Evolutionary conservation across 2,797 vertebrate genomes (phyloP).

Genomic region (Ptychobarbus kaznakovi): DNA sequence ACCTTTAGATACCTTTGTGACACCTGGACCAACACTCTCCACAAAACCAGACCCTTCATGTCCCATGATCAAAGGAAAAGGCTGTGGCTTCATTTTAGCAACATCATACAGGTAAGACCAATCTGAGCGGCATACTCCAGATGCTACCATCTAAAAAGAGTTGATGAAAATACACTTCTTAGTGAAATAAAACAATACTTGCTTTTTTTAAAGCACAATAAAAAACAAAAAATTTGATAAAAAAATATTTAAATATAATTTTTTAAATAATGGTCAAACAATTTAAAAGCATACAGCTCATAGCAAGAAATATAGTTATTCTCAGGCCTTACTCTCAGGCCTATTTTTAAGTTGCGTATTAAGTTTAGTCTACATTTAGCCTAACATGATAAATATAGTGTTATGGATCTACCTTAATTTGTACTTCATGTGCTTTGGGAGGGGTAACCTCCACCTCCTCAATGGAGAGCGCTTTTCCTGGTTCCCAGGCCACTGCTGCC

Average conservation of each 20-base stretch:
- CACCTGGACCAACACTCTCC: conserved; percentile 84
- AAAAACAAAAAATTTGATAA: no score
- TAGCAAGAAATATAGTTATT: not conserved
- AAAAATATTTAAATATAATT: not conserved
- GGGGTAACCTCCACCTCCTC: conserved; percentile 84
- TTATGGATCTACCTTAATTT: conserved; percentile 78
- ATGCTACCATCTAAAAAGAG: conserved; percentile 76
- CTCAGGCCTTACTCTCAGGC: not conserved
- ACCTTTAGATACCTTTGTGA: conserved; percentile 83
- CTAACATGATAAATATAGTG: not conserved
- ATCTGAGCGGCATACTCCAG: conserved; percentile 86
- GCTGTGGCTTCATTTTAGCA: conserved; percentile 79
- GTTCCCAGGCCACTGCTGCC: conserved; percentile 85
- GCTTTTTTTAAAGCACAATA: not conserved
- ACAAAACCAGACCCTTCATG: conserved; percentile 87
- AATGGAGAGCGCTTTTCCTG: conserved; percentile 81
- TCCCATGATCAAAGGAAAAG: conserved; percentile 85
- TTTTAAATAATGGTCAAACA: not conserved
- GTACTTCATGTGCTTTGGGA: conserved; percentile 85
- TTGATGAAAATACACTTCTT: not conserved
- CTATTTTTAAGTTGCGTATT: no score
- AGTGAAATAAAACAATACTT: not conserved
- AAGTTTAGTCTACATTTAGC: not conserved
- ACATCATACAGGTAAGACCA: conserved; percentile 75
- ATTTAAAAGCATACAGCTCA: not conserved